Evolutionary conservation across 2,113 vertebrate genomes (phyloP).

Genomic region (Psittacara wagleri): DNA sequence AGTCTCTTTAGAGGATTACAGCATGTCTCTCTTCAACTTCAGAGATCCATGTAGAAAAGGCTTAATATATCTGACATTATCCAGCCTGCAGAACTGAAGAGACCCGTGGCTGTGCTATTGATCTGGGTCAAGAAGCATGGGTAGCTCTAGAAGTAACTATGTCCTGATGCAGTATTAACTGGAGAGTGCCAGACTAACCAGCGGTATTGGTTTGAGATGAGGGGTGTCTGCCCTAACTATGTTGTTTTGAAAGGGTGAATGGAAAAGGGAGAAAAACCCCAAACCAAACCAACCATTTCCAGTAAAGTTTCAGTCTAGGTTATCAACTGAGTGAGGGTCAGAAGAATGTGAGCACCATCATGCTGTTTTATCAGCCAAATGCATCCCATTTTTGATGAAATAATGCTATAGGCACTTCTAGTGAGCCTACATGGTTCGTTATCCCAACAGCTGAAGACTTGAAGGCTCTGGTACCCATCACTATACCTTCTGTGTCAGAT

Average conservation of each 20-base stretch:
- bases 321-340: not conserved
- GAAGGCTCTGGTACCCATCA: not conserved
- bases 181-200: not conserved
- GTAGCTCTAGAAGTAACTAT: not conserved
- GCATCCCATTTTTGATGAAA: not conserved
- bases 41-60: not conserved
- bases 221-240: not conserved
- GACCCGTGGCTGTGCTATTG: not conserved
- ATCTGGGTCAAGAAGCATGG: not conserved
- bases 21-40: not conserved
- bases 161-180: not conserved
- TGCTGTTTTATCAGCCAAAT: not conserved
- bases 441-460: not conserved
- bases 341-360: not conserved
- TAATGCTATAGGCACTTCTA: not conserved
- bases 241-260: not conserved
- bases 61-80: not conserved
- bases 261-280: not conserved
- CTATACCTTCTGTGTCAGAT: not conserved
- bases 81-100: not conserved
- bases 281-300: not conserved
- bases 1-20: not conserved
- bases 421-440: not conserved
- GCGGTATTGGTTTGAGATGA: not conserved
- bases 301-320: not conserved